phyloP scores from a whole-genome alignment of 2,888 invertebrate species.

The Orthonychiurus folsomi region DNA sequence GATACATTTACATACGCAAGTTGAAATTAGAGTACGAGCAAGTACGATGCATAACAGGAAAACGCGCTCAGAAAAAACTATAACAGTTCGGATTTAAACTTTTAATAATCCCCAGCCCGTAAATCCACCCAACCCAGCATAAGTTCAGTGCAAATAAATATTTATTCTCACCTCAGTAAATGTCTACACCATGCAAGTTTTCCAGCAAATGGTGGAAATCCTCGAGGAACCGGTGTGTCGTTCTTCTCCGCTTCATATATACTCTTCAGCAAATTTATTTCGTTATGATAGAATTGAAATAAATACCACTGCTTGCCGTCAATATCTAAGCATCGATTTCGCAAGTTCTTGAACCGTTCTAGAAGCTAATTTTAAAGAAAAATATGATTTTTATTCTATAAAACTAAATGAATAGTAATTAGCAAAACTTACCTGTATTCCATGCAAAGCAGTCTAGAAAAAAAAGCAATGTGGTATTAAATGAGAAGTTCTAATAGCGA shows the following conservation, averaged over 20 bases:
- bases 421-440: constrained; percentile 19
- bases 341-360: constrained; percentile 58
- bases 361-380: constrained; percentile 47
- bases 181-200: constrained; percentile 75
- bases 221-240: constrained; percentile 61
- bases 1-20: neutral
- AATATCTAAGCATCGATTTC: constrained; percentile 48
- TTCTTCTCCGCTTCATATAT: constrained; percentile 69
- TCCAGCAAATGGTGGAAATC: constrained; percentile 70
- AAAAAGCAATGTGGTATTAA: too few relatives aligned
- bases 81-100: too few relatives aligned
- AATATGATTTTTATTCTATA: too few relatives aligned
- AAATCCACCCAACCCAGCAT: too few relatives aligned
- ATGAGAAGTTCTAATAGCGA: too few relatives aligned
- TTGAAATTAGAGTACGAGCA: neutral
- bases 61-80: too few relatives aligned
- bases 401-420: too few relatives aligned
- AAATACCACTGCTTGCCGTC: constrained; percentile 31
- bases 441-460: constrained; percentile 30
- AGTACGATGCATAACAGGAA: neutral
- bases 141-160: too few relatives aligned
- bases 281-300: constrained; percentile 38
- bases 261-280: constrained; percentile 30
- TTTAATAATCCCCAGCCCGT: too few relatives aligned
- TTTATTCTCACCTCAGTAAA: constrained; percentile 48